These are phyloP conservation scores for Cosmopolites sordidus DNA, from an alignment of 2,888 invertebrate species.

Conservation along the genomic window DNA sequence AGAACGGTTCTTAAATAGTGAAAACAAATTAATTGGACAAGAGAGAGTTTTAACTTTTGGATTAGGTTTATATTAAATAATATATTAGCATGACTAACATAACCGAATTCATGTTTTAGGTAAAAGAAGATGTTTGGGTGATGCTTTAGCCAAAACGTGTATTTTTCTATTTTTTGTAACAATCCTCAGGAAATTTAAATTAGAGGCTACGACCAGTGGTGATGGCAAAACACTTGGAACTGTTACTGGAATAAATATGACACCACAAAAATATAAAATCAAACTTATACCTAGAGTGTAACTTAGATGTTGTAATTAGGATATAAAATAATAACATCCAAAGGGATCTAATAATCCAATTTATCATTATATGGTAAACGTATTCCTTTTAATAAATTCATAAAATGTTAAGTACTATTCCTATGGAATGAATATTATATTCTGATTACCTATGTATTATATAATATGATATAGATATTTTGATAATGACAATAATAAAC, in stretches of 20 bases:
- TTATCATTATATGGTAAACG: too few species aligned
- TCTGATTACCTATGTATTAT: too few species aligned
- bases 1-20: constrained; percentile 56
- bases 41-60: constrained; percentile 46
- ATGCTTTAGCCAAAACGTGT: constrained; percentile 58
- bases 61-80: constrained; percentile 37
- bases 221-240: constrained; percentile 45
- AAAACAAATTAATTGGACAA: constrained; percentile 38
- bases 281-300: constrained; percentile 21
- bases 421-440: too few species aligned
- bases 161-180: constrained; percentile 60
- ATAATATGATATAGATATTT: too few species aligned
- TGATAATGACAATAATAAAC: too few species aligned
- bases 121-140: constrained; percentile 61
- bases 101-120: constrained; percentile 52
- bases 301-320: too few species aligned
- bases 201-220: constrained; percentile 43
- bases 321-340: too few species aligned
- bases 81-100: too few species aligned
- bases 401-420: too few species aligned
- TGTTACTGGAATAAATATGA: constrained; percentile 54
- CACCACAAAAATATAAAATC: constrained; percentile 54
- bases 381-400: too few species aligned
- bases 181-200: constrained; percentile 55
- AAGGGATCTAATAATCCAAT: too few species aligned